Percentiles rank a stretch among this genome's conserved stretches.
These are phyloP conservation scores for Apamea epomidion DNA, from an alignment of 2,888 invertebrate genomes.

Conservation along the genomic window DNA sequence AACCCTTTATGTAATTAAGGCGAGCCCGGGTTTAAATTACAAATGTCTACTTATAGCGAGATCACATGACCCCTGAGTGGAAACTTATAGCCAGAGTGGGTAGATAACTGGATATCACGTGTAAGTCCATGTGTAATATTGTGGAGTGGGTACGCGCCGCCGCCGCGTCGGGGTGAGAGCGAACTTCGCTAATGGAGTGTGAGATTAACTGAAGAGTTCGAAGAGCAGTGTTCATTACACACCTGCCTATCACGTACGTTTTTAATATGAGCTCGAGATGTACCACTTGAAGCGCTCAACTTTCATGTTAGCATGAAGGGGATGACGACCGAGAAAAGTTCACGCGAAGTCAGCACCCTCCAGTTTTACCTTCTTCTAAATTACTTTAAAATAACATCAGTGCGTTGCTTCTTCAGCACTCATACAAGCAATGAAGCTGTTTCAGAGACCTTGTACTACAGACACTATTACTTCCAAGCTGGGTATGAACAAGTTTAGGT, in stretches of 20 bases:
- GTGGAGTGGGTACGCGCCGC: neutral
- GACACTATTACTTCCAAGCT: neutral
- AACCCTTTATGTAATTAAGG: conserved; percentile 32
- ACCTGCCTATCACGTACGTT: conserved; percentile 45
- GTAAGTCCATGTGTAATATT: neutral
- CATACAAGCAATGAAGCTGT: conserved; percentile 26
- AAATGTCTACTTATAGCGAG: conserved; percentile 27
- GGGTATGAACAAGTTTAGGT: conserved; percentile 8
- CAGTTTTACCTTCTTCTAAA: conserved; percentile 16
- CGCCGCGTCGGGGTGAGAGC: conserved; percentile 24
- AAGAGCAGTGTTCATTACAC: conserved; percentile 63
- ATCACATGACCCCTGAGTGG: conserved; percentile 15
- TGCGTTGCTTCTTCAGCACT: conserved; percentile 16
- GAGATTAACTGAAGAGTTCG: conserved; percentile 64
- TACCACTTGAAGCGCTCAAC: conserved; percentile 30
- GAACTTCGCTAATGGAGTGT: conserved; percentile 75
- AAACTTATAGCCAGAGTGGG: conserved; percentile 6
- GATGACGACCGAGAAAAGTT: conserved; percentile 47
- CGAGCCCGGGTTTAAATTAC: conserved; percentile 26
- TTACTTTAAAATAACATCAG: conserved; percentile 8
- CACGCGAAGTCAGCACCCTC: conserved; percentile 17
- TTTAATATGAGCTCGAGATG: conserved; percentile 62
- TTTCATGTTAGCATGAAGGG: conserved; percentile 51
- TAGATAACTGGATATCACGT: neutral
- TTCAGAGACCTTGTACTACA: conserved; percentile 18